Evolutionary conservation across 92 coral and sea anemone genomes (phyloP), one percentile per base, ranked within the genome.

Genomic region (Porites rus): DNA sequence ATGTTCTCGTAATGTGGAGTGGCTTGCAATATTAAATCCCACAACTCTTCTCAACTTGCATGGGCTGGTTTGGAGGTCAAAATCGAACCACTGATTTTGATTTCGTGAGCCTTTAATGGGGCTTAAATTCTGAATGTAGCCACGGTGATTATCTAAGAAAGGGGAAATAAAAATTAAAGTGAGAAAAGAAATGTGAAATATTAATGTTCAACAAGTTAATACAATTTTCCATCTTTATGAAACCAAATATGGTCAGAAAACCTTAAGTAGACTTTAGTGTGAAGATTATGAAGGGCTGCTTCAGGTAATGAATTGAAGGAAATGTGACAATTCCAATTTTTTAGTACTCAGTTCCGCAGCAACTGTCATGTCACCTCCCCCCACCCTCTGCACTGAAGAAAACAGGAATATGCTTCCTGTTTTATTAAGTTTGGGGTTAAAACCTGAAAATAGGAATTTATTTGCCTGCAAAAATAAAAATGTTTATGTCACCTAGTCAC

Each of bases 51-150:
- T 28, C 31, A 28, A 28, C 31, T 28, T 28, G 31, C 4, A 28
- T 28, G 31, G 31, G 31, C 31, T 28, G 31, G 31, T 28, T 2
- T 28, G 31, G 31, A 28, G 31, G 31, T 28, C 31, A 28, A 28
- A 28, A 22, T 92, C 88, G 58, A 51, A 88, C 94, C 88, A 88
- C 50, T 88, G 79, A 67, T 74, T 88, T 46, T 92, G 81, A 65
- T 60, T 91, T 25, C 24, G 85, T n/a, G 94, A 88, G 43, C 88
- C 66, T 88, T 92, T 92, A 0, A 84, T 74, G 10, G 88, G 88
- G 21, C 79, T 76, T 51, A 82, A 67, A 62, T 88, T 77, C 21
- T 81, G 88, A 66, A 82, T 82, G 84, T 63, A 88, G 84, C 91
- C 91, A 82, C 76, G 81, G 76, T 79, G 86, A 62, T 19, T 77